A percentile compares a stretch with the other conserved stretches of the same genome.
These are phyloP conservation scores for Yponomeuta cagnagella DNA, from an alignment of 2,888 invertebrate genomes.

Conservation along the genomic window DNA sequence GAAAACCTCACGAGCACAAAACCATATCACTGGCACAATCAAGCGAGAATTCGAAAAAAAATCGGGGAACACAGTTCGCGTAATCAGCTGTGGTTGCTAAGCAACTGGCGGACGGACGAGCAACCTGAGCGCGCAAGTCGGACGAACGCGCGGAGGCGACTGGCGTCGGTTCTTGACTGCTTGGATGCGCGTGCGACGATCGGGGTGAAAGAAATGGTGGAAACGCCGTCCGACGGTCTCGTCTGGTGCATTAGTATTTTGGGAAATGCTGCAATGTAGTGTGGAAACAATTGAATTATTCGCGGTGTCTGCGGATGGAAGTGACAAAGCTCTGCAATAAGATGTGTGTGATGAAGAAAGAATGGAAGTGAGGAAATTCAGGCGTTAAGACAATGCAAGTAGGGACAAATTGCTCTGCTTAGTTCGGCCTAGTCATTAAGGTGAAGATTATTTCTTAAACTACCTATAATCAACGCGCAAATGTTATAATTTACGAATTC, in stretches of 20 bases:
- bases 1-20: slow-evolving; percentile 45
- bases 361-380: not conserved
- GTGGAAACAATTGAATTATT: not conserved
- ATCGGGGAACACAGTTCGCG: not conserved
- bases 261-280: slow-evolving; percentile 1
- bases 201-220: slow-evolving; percentile 14
- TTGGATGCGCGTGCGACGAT: slow-evolving; percentile 13
- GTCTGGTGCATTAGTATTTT: not conserved
- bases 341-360: not conserved
- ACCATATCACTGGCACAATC: slow-evolving; percentile 69
- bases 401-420: not conserved
- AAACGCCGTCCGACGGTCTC: not conserved
- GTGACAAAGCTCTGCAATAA: not conserved
- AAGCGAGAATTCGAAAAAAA: slow-evolving; percentile 13
- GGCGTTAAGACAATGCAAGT: too few relatives aligned
- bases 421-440: not conserved
- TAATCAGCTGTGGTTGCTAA: not conserved
- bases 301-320: not conserved
- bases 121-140: slow-evolving; percentile 29
- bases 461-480: not conserved
- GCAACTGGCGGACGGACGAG: not conserved
- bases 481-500: not conserved
- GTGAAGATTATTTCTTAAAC: not conserved
- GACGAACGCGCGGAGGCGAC: slow-evolving; percentile 45
- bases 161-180: slow-evolving; percentile 24